Conservation (phyloP, 1,140 invertebrate genomes). For the Zaprionus camerounensis region DNA sequence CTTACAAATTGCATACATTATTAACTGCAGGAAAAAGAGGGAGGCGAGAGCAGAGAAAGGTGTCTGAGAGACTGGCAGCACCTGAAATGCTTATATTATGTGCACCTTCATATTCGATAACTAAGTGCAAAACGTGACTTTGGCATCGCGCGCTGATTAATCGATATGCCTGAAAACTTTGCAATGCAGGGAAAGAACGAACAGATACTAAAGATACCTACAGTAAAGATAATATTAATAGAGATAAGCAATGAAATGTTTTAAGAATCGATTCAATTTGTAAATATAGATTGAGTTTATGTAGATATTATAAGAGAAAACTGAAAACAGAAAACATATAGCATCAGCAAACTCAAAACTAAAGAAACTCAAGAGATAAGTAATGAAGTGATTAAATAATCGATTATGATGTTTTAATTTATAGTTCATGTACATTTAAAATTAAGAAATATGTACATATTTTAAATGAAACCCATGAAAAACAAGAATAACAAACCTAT, state of each 20-base stretch:
- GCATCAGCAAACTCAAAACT: no score
- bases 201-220: not conserved
- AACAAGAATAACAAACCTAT: not conserved
- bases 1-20: conserved; percentile 57
- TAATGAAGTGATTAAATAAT: not conserved
- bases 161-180: conserved; percentile 58
- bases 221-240: not conserved
- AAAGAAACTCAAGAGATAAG: not conserved
- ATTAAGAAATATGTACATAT: not conserved
- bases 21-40: conserved; percentile 23
- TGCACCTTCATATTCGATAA: conserved; percentile 43
- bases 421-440: not conserved
- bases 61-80: not conserved
- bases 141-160: conserved; percentile 62
- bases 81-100: conserved; percentile 25
- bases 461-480: not conserved
- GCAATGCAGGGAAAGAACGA: conserved; percentile 20
- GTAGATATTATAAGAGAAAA: not conserved
- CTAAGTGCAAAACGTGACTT: conserved; percentile 75
- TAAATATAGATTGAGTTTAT: not conserved
- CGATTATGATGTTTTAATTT: not conserved
- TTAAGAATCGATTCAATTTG: not conserved
- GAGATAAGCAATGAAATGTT: not conserved
- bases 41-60: not conserved
- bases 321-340: not conserved